Evolutionary conservation across 2,888 invertebrate species (phyloP), one percentile per base, ranked within the genome.

Genomic region (Iselma pallidipennis): DNA sequence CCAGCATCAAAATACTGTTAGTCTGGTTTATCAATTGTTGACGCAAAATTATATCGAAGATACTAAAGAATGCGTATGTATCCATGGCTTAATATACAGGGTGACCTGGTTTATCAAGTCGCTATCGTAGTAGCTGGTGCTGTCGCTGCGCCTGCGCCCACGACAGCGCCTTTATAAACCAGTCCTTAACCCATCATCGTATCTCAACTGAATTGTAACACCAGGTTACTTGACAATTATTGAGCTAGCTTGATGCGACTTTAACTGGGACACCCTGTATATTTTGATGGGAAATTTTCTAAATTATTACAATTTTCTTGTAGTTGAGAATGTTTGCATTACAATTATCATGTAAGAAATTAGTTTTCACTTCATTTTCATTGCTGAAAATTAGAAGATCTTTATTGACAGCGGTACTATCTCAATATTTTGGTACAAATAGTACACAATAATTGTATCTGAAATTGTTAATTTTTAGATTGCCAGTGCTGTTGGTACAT

Each of bases 311-410:
- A n/a, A n/a, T n/a, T n/a, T n/a, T n/a, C n/a, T 4, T n/a, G 14
- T 26, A 52, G 49, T n/a, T 58, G 33, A 53, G 49, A 53, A n/a
- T 58, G 4, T 58, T 58, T 48, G 53, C 53, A 48, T 31, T 53
- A 16, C 53, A 58, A 25, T 42, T 58, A 12, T 26, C 53, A 6
- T 49, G 25, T 3, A 25, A 53, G 0, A 58, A 53, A 58, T n/a
- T 58, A 12, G 53, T 16, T 5, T 58, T 58, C 33, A 21, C 53
- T 2, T 45, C 53, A 2, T 58, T 58, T 48, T 52, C 53, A 2
- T 19, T 58, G 49, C 45, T 58, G 58, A 53, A 58, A 7, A 53
- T 58, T 16, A 53, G 53, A 25, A 19, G 58, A 29, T 58, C 58
- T 4, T 7, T 58, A 25, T 7, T 53, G 23, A 48, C 33, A 28